Conservation (phyloP, 2,797 vertebrate species). For the Yasuhikotakia modesta region DNA sequence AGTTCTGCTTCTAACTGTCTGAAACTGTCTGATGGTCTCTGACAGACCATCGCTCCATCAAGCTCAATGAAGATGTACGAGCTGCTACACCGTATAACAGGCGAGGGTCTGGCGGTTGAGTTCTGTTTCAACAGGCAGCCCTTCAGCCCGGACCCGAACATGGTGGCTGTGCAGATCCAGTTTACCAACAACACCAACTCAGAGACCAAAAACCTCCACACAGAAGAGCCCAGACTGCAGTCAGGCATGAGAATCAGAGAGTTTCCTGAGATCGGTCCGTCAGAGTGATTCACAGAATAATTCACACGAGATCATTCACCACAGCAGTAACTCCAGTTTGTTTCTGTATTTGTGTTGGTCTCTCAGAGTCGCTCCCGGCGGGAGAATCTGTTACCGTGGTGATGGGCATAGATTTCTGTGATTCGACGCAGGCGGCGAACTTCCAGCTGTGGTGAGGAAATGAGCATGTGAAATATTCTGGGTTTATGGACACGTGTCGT, state of each 20-base stretch:
- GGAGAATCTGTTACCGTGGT: slow-evolving; percentile 81
- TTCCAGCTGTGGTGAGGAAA: slow-evolving; percentile 93
- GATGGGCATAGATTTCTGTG: slow-evolving; percentile 97
- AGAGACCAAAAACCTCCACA: slow-evolving; percentile 84
- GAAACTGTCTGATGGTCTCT: no score
- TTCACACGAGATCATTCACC: not conserved
- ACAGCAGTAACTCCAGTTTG: not conserved
- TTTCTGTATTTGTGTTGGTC: not conserved
- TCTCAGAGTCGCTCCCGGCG: slow-evolving; percentile 83
- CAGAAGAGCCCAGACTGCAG: slow-evolving; percentile 85
- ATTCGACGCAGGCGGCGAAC: slow-evolving; percentile 95
- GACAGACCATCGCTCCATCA: slow-evolving; percentile 81
- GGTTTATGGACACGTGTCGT: no score
- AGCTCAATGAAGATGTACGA: slow-evolving; percentile 80
- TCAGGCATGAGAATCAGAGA: slow-evolving; percentile 91
- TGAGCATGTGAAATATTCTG: not conserved
- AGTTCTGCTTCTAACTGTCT: no score
- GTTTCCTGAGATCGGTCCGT: slow-evolving; percentile 90
- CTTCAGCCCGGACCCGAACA: slow-evolving; percentile 84
- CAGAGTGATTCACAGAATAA: no score
- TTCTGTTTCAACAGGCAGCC: slow-evolving; percentile 93
- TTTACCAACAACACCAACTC: slow-evolving; percentile 89
- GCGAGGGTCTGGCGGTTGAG: slow-evolving; percentile 90
- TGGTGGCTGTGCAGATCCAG: slow-evolving; percentile 93
- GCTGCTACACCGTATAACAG: slow-evolving; percentile 91